Conservation (phyloP, 2,797 vertebrate species). For the Notolepis coatsorum region DNA sequence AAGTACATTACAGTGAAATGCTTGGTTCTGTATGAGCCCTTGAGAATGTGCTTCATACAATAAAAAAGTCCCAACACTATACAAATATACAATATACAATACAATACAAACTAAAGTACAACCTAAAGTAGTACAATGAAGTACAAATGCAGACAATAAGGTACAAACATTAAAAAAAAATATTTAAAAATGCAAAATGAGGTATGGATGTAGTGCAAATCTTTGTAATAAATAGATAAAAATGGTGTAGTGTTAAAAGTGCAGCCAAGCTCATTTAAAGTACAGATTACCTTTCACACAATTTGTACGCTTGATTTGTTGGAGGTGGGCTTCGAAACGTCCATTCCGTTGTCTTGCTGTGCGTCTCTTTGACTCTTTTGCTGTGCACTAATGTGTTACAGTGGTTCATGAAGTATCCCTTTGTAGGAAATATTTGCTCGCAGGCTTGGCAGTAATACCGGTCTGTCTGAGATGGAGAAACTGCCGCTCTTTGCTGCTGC, state of each 20-base stretch:
- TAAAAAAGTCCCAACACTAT: no score
- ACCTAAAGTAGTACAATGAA: no score
- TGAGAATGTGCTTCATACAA: no score
- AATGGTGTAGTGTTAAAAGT: background rate
- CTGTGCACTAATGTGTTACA: slow-evolving; percentile 78
- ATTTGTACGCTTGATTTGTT: slow-evolving; percentile 51
- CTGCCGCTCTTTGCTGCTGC: accelerated
- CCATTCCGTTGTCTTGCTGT: slow-evolving; percentile 62
- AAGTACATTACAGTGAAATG: no score
- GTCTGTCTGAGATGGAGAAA: background rate
- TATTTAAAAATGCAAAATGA: background rate
- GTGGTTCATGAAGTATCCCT: slow-evolving; percentile 83
- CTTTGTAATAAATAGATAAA: no score
- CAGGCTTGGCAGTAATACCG: slow-evolving; percentile 78
- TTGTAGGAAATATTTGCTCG: slow-evolving; percentile 66
- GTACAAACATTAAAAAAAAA: background rate
- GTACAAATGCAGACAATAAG: no score
- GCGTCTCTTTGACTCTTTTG: slow-evolving; percentile 67
- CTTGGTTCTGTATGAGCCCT: no score
- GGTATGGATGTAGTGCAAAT: no score
- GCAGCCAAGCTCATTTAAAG: background rate
- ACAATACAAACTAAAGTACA: no score
- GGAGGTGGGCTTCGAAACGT: slow-evolving; percentile 69
- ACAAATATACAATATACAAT: no score
- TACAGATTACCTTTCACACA: slow-evolving; percentile 78